Conservation (phyloP, 2,113 vertebrate species). For the Cephalopholis sonnerati region DNA sequence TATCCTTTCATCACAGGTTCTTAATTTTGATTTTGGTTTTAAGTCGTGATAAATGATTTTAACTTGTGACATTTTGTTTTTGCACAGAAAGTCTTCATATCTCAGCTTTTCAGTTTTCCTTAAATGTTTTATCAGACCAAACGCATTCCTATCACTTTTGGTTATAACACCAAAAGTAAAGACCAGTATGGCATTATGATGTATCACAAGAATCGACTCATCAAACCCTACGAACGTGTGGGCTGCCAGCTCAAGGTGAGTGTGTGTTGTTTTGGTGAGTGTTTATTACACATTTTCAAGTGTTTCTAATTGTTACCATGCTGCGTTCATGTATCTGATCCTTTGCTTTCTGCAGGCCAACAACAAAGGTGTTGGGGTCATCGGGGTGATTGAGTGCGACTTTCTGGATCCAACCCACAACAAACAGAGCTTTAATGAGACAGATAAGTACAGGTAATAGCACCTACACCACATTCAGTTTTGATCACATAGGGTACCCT, state of each 20-base stretch:
- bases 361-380: slow-evolving; percentile 92
- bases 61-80: neutral
- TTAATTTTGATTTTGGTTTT: neutral
- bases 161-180: slow-evolving; percentile 96
- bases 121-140: slow-evolving; percentile 72
- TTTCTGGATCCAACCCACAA: slow-evolving; percentile 97
- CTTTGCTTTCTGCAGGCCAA: slow-evolving; percentile 85
- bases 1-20: slow-evolving; percentile 85
- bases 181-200: slow-evolving; percentile 98
- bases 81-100: neutral
- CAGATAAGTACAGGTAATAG: slow-evolving; percentile 94
- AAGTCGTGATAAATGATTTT: neutral
- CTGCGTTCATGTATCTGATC: neutral
- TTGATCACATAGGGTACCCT: neutral
- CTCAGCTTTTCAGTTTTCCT: slow-evolving; percentile 44
- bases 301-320: neutral
- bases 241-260: slow-evolving; percentile 94
- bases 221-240: slow-evolving; percentile 95
- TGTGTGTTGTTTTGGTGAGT: neutral
- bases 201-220: slow-evolving; percentile 97
- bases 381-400: slow-evolving; percentile 95
- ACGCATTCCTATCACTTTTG: slow-evolving; percentile 92
- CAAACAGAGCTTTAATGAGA: slow-evolving; percentile 96
- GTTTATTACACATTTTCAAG: neutral
- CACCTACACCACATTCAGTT: neutral